Base-by-base conservation (phyloP, 2,888 invertebrate genomes). In the Tetanocera ferruginea region DNA sequence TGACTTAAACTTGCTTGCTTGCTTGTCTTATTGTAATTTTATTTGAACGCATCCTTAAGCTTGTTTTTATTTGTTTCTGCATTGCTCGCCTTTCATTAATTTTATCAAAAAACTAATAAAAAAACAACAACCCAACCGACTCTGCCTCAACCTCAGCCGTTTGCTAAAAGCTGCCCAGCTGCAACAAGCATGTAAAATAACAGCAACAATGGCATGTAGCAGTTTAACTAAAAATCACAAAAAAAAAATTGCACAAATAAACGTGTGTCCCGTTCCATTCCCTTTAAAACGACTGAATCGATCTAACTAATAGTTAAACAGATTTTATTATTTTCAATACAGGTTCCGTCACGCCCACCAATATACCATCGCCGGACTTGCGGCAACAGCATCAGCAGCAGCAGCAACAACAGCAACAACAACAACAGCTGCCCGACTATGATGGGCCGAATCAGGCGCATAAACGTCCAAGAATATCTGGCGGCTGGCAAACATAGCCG, bases 401-500 rank as follows among this genome's bases (percentile, higher is more conserved):
- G 4, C 85, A 85, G 0, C 85, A 85, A 37, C 86, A 86, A 55
- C 87, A 87, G 31, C 84, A 83, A 28, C 84, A 84, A 23, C 83
- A 83, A 60, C 83, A 86, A 67, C 87, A 85, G 86, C 83, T 91
- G 82, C 90, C 90, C 82, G 93, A 94, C 83, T 94, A 94, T 84
- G 94, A 94, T 88, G 91, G 89, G 66, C 88, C 89, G 69, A 90
- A 88, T 84, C 88, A 87, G 81, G 83, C 83, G 78, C 88, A 95
- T 90, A 98, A 98, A 91, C 93, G 97, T 89, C 94, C 96, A 86
- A 94, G 97, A 90, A 94, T 97, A 88, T 92, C 93, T 76, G 97
- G 97, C 89, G 95, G 95, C 80, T 98, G 98, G 97, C 94, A 95
- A 90, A 95, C 96, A 94, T 96, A 96, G 95, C 93, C 89, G 83